Percentiles rank a stretch among this genome's conserved stretches.
Conservation (phyloP, 2,888 invertebrate genomes). For the Psococerastis gibbosa region DNA sequence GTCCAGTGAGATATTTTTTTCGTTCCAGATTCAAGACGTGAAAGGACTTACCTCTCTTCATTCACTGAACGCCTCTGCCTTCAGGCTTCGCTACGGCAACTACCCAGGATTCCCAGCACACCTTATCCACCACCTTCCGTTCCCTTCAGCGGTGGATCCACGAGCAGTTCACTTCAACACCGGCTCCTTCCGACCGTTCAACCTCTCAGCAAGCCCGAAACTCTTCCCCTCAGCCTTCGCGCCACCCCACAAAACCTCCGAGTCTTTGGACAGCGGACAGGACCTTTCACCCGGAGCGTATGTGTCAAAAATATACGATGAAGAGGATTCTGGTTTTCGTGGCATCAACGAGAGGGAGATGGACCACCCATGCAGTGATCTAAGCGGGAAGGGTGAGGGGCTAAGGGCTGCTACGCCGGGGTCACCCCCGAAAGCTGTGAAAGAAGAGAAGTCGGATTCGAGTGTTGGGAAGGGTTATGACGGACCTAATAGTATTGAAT, state of each 20-base stretch:
- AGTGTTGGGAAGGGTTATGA: conserved; percentile 16
- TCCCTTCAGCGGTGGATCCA: conserved; percentile 43
- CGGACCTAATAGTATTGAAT: not conserved
- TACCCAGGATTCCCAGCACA: conserved; percentile 43
- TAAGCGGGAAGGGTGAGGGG: not conserved
- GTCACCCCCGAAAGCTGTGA: conserved; percentile 21
- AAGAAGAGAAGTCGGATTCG: conserved; percentile 36
- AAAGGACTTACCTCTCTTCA: conserved; percentile 37
- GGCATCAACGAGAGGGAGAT: not conserved
- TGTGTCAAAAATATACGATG: conserved; percentile 30
- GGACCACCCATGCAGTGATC: not conserved
- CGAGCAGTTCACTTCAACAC: conserved; percentile 34
- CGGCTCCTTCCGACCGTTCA: conserved; percentile 37
- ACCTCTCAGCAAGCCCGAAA: conserved; percentile 32
- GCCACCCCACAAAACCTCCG: conserved; percentile 33
- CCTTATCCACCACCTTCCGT: conserved; percentile 47
- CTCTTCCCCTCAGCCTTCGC: conserved; percentile 44
- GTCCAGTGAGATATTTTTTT: not conserved
- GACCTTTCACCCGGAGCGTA: conserved; percentile 28
- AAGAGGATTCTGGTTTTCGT: not conserved
- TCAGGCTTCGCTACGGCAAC: conserved; percentile 33
- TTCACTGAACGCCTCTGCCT: conserved; percentile 40
- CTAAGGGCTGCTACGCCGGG: not conserved
- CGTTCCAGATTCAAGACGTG: conserved; percentile 19
- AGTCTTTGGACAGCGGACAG: conserved; percentile 20